Evolutionary conservation across 2,797 vertebrate species (phyloP).

Genomic region (Manis javanica): DNA sequence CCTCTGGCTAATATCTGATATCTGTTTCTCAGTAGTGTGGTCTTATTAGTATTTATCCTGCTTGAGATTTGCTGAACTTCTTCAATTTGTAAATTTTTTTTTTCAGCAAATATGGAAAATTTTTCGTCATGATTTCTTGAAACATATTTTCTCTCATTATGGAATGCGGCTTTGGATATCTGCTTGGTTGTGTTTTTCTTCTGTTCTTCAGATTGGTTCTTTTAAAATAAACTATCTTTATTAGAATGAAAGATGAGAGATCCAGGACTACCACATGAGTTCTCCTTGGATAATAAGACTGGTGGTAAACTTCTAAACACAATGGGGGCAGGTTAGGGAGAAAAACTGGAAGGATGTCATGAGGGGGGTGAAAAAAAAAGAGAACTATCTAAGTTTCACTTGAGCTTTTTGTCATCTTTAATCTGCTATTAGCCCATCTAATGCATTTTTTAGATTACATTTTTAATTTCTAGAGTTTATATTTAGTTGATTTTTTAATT

Average conservation of each 20-base stretch:
- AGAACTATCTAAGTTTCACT: constrained; percentile 9
- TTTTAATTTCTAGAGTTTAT: constrained; percentile 22
- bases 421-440: background rate
- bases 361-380: background rate
- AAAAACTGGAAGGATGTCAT: background rate
- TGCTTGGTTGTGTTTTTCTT: background rate
- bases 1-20: background rate
- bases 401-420: background rate
- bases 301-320: background rate
- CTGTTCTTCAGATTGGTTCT: background rate
- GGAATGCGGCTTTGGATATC: background rate
- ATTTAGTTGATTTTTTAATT: constrained; percentile 40
- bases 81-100: background rate
- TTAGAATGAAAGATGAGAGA: background rate
- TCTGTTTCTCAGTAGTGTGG: background rate
- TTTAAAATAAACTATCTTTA: background rate
- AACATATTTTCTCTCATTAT: background rate
- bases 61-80: background rate
- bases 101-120: background rate
- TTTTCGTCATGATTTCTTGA: background rate
- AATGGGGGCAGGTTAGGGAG: background rate
- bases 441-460: background rate
- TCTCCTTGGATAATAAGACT: background rate
- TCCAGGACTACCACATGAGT: background rate
- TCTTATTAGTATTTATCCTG: constrained; percentile 30